Percentiles rank a stretch among this genome's conserved stretches.
These are phyloP conservation scores for Platichthys stellatus DNA, from an alignment of 2,113 vertebrate genomes.

Conservation along the genomic window DNA sequence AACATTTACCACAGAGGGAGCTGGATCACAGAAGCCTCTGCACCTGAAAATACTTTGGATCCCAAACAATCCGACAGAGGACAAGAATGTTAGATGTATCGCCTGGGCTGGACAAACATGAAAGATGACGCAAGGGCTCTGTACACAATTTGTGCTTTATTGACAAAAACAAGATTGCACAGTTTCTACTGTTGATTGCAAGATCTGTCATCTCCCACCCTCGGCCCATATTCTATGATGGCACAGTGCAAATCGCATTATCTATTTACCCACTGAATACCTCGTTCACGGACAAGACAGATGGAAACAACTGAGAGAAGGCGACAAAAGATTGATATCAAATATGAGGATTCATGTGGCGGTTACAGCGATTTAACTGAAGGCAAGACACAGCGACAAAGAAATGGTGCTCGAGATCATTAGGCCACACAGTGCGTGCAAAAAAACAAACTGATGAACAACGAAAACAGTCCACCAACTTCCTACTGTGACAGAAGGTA, in stretches of 20 bases:
- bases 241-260: conserved; percentile 59
- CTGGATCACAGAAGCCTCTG: neutral
- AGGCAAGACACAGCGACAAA: conserved; percentile 41
- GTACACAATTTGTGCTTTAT: conserved; percentile 80
- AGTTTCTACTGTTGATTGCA: conserved; percentile 70
- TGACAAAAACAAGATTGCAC: conserved; percentile 68
- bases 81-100: neutral
- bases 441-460: neutral
- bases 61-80: neutral
- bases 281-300: conserved; percentile 26
- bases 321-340: conserved; percentile 9
- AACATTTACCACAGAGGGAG: neutral
- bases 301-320: conserved; percentile 32
- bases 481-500: neutral
- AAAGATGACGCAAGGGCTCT: neutral
- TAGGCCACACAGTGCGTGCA: conserved; percentile 27
- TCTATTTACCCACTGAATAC: conserved; percentile 8
- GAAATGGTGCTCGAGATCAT: conserved; percentile 10
- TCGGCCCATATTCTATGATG: conserved; percentile 9
- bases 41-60: neutral
- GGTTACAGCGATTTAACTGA: conserved; percentile 26
- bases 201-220: conserved; percentile 18
- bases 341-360: conserved; percentile 15
- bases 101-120: neutral
- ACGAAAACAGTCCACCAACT: neutral